Base-by-base conservation (phyloP, 2,888 invertebrate genomes). In the Ennomos quercinarius region DNA sequence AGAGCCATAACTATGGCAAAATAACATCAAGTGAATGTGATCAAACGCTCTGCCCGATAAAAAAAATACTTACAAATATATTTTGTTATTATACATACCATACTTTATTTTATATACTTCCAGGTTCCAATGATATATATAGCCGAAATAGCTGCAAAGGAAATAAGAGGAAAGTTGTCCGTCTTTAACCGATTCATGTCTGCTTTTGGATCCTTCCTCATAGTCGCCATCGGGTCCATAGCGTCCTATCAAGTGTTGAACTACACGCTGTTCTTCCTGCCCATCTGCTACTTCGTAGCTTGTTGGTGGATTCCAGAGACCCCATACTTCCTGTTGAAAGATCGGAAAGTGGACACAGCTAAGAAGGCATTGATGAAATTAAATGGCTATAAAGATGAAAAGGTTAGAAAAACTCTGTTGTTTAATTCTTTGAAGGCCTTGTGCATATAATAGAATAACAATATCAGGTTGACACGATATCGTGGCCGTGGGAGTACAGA, bases 241-340 rank as follows among this genome's bases (percentile, higher is more conserved):
- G 73, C 89, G 0, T 76, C 87, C 0, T 91, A 84, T 64, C 67
- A 71, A 1, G 64, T 83, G 50, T 49, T 89, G 69, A 77, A 93
- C 82, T 89, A 87, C 50, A 73, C 87, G 50, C 82, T 93, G 10
- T 66, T 90, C 8, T 66, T 83, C 0, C 66, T 94, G 8, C 93
- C 94, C 0, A 53, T 88, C 0, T 52, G 84, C 1, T 93, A 91
- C 68, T 88, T 93, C 54, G 10, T 80, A 0, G 83, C 82, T 0
- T 93, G 93, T 63, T 77, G 81, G 52, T 93, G 91, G 82, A 92
- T 94, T 73, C 94, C 94, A 0, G 94, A 94, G 68, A 93, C 94
- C 0, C 94, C 94, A 0, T 94, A 94, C 66, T 94, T 85, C 66
- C 77, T 94, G 38, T 72, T 95, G 17, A 94, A 93, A 77, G 87